Base-by-base conservation (phyloP, 2,888 invertebrate genomes). In the Acrobasis consociella region DNA sequence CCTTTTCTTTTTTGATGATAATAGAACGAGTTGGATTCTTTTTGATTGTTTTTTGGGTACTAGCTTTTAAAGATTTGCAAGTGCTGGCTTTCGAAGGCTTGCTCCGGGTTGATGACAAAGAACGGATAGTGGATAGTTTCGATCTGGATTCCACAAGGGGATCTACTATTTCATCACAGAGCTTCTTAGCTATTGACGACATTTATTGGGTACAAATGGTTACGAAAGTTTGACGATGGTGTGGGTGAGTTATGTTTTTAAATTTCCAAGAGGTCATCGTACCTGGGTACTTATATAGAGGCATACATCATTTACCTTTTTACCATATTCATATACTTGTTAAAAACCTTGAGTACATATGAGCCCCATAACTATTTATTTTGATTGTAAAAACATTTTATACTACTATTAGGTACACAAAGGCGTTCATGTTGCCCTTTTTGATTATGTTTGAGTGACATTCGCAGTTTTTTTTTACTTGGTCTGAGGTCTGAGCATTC, bases 151-250 rank as follows among this genome's bases (percentile, higher is more conserved):
- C 76, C 17, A 78, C 46, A 62, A 71, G 68, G 49, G 82, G 78
- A 52, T 84, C 79, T 60, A 85, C 84, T 52, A 86, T 80, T 65
- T 85, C 83, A 65, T 80, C 69, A 64, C 84, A 85, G 61, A 88
- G 77, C 71, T 76, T 79, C 72, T 80, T 78, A 62, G 84, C 84
- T 74, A 84, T 69, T 50, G 72, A 73, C 68, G 86, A 81, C 85
- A 86, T 87, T 77, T 67, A 69, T n/a, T n/a, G n/a, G 68, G 62
- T 22, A 42, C 42, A n/a, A 16, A 42, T 42, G 56, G 42, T 42
- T 56, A n/a, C 10, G 13, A 46, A 13, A 46, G 56, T 9, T 51
- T 37, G 39, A 22, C 15, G 31, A 55, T 62, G 15, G n/a, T 39
- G 46, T n/a, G 46, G 15, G n/a, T 39, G 46, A 46, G 46, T n/a